A percentile compares a stretch with the other conserved stretches of the same genome.
Evolutionary conservation across 1,140 invertebrate genomes (phyloP).

Genomic region (Pseudomyrmex pallidus): DNA sequence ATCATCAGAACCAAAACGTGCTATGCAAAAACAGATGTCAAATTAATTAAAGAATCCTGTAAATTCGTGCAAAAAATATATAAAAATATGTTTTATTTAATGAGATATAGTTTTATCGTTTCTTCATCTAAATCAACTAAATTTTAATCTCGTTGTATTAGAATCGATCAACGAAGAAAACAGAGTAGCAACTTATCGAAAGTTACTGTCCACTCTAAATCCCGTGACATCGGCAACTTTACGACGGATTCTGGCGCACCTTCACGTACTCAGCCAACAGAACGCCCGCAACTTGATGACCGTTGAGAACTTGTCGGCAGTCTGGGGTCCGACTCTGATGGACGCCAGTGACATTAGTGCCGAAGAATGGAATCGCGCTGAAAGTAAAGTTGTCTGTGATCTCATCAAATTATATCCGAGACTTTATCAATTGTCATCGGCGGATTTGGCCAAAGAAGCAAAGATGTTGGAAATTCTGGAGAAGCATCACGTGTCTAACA

Average conservation of each 20-base stretch:
- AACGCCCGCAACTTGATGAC: conserved; percentile 92
- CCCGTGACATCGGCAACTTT: conserved; percentile 90
- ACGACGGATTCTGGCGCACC: conserved; percentile 91
- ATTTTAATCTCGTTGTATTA: conserved; percentile 73
- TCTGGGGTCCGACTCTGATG: conserved; percentile 94
- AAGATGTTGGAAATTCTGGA: conserved; percentile 90
- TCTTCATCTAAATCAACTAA: background rate
- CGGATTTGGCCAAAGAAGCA: conserved; percentile 88
- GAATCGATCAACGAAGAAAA: conserved; percentile 85
- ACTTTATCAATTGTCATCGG: conserved; percentile 87
- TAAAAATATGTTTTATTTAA: background rate
- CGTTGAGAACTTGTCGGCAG: conserved; percentile 91
- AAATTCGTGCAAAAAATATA: background rate
- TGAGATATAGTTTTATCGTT: background rate
- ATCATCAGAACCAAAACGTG: too few relatives aligned
- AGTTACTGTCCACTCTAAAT: conserved; percentile 88
- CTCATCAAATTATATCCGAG: conserved; percentile 87
- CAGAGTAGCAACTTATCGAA: conserved; percentile 87
- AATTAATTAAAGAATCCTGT: too few relatives aligned
- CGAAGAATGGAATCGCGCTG: conserved; percentile 87
- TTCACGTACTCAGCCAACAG: conserved; percentile 92
- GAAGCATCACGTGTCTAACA: conserved; percentile 87
- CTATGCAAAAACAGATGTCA: too few relatives aligned
- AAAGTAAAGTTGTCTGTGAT: conserved; percentile 89
- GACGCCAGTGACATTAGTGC: conserved; percentile 87